Evolutionary conservation across 2,888 invertebrate genomes (phyloP), one percentile per base, ranked within the genome.

Genomic region (Dilophus febrilis): DNA sequence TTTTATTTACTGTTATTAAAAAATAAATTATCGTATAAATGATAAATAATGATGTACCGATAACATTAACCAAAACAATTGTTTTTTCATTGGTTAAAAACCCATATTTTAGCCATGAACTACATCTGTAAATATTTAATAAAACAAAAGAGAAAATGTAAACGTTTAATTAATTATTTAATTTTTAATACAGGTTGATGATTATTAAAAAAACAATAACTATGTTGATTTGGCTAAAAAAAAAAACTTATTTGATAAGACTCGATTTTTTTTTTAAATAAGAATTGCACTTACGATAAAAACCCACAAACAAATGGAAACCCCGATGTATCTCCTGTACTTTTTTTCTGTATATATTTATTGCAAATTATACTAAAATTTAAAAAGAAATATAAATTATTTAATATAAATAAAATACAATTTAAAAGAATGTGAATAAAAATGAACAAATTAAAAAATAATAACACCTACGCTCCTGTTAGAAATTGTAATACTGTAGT

Each of bases 401-500:
- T 38, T 42, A 38, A 38, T 5, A 42, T 40, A 34, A 29, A 27
- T 40, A 43, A 40, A 40, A 40, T 13, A 35, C 33, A 37, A 35
- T 39, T 44, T 41, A 40, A 33, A 43, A 43, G 37, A 38, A 35
- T 14, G 27, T 29, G 37, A 38, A 31, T 42, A 37, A 34, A 10
- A n/a, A n/a, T n/a, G n/a, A 34, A 37, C 10, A 34, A 18, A 17
- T 19, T 32, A 31, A 32, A 40, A 22, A 34, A 17, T 39, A 3
- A 19, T 40, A n/a, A 28, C 44, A 74, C 81, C 75, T 72, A 88
- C 88, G 73, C 70, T 65, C 88, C 88, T 43, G 86, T 79, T 49
- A 88, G 65, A 69, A 85, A 88, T 56, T 87, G 85, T 44, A 83
- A 62, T 48, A 87, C 72, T 13, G 87, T 86, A 46, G 79, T 77